Base-by-base conservation (phyloP, 2,797 vertebrate species). In the Argyrosomus regius region DNA sequence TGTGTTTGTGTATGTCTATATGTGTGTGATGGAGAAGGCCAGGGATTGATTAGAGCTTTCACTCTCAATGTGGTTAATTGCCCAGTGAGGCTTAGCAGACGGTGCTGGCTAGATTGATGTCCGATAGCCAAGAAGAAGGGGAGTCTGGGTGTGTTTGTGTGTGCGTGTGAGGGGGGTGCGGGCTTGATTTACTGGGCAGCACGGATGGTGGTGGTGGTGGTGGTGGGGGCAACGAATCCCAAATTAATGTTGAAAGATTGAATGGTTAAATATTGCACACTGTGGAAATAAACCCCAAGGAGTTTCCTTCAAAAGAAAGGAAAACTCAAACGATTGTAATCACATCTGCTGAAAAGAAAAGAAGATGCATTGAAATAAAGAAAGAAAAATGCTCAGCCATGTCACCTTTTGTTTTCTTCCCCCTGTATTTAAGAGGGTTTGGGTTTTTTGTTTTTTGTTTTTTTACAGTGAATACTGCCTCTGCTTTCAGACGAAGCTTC, bases 21-120 rank as follows among this genome's bases (percentile, higher is more conserved):
- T 75, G 88, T 83, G 86, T 91, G 93, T 84, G 85, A 92, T 84
- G 88, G 87, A 91, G 91, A 88, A 94, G 93, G 93, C 90, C 91
- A 94, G 91, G 91, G 92, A 95, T 94, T 96, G 95, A 95, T 96
- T 95, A 95, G 93, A 94, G 94, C 94, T 94, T 95, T 95, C 95
- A 94, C 91, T 95, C 92, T 93, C 93, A 94, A 95, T 95, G 94
- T 92, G 93, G 89, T 94, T 95, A 95, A 96, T 96, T 96, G 94
- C 93, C 89, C 90, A 88, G 93, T 95, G 94, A 95, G 90, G 91
- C 92, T 92, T 92, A 95, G 92, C 94, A 95, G 94, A 94, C 93
- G 88, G 92, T 92, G 91, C 93, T 91, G 90, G 92, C 91, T 91
- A 93, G 92, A 94, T 92, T 93, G 93, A 95, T 94, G 94, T 94